Percentiles rank a stretch among this genome's conserved stretches.
These are phyloP conservation scores for Lacerta bilineata DNA, from an alignment of 2,797 vertebrate genomes.

Conservation along the genomic window DNA sequence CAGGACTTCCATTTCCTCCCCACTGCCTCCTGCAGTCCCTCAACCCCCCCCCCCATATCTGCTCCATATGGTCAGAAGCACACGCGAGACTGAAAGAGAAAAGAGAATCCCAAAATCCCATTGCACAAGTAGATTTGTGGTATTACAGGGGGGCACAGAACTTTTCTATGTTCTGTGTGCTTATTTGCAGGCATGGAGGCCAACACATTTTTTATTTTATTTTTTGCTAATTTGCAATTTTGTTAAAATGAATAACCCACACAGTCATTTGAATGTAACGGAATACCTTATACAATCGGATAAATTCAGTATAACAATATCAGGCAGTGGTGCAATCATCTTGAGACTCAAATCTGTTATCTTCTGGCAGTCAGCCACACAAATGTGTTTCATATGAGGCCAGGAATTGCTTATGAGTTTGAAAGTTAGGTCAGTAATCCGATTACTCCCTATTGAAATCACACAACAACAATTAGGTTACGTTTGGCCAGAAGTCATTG, in stretches of 20 bases:
- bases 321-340: slow-evolving; percentile 78
- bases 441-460: slow-evolving; percentile 80
- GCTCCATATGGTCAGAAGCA: no score
- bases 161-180: not conserved
- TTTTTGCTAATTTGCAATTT: not conserved
- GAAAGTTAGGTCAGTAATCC: slow-evolving; percentile 83
- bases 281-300: slow-evolving; percentile 84
- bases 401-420: slow-evolving; percentile 81
- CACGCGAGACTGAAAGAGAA: no score
- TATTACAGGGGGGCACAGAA: not conserved
- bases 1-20: no score
- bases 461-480: slow-evolving; percentile 20
- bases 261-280: slow-evolving; percentile 33
- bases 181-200: not conserved
- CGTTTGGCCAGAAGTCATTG: slow-evolving; percentile 14
- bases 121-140: not conserved
- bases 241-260: slow-evolving; percentile 28
- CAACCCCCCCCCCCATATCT: no score
- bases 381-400: slow-evolving; percentile 79
- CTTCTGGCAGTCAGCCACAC: slow-evolving; percentile 79
- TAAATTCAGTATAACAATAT: slow-evolving; percentile 82
- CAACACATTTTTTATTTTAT: no score
- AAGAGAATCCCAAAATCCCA: no score
- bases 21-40: no score
- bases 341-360: slow-evolving; percentile 82